These are phyloP conservation scores for Hemicentrotus pulcherrimus DNA, from an alignment of 35 echinoderm and acorn worm genomes.

Conservation along the genomic window DNA sequence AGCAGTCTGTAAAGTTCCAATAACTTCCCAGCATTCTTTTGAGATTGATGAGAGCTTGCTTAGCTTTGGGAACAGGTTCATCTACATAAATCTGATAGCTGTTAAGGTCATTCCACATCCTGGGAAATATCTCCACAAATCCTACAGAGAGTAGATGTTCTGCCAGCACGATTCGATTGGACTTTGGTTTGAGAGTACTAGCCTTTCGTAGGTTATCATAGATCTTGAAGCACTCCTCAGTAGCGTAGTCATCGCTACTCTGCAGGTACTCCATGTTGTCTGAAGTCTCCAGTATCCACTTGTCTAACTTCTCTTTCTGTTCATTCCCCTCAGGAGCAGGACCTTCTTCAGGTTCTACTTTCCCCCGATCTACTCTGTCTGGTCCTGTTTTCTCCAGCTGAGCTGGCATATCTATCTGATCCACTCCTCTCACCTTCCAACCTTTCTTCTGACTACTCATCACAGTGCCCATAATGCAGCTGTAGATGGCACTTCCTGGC, in stretches of 20 bases:
- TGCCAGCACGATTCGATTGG: conserved; percentile 48
- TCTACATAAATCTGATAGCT: conserved; percentile 58
- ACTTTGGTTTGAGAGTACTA: conserved; percentile 16
- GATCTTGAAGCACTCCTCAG: conserved; percentile 54
- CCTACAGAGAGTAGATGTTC: conserved; percentile 52
- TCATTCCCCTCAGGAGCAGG: not conserved
- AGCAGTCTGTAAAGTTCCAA: conserved; percentile 91
- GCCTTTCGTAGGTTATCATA: conserved; percentile 46
- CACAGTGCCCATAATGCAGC: conserved; percentile 37
- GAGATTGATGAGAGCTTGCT: conserved; percentile 57
- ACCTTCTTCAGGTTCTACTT: not conserved
- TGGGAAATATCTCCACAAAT: conserved; percentile 50
- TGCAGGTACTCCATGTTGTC: conserved; percentile 44
- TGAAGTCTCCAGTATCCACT: not conserved
- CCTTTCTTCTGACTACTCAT: conserved; percentile 48
- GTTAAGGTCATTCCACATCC: conserved; percentile 58
- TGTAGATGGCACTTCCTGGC: conserved; percentile 43
- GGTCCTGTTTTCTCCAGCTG: not conserved
- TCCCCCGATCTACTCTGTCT: not conserved
- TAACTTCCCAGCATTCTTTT: conserved; percentile 69
- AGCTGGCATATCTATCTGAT: conserved; percentile 33
- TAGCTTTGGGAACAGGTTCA: conserved; percentile 37
- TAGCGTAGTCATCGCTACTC: conserved; percentile 50
- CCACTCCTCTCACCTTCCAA: conserved; percentile 7
- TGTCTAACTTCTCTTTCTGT: conserved; percentile 29